Conservation (phyloP, 92 coral and sea anemone genomes). For the Porites rus region DNA sequence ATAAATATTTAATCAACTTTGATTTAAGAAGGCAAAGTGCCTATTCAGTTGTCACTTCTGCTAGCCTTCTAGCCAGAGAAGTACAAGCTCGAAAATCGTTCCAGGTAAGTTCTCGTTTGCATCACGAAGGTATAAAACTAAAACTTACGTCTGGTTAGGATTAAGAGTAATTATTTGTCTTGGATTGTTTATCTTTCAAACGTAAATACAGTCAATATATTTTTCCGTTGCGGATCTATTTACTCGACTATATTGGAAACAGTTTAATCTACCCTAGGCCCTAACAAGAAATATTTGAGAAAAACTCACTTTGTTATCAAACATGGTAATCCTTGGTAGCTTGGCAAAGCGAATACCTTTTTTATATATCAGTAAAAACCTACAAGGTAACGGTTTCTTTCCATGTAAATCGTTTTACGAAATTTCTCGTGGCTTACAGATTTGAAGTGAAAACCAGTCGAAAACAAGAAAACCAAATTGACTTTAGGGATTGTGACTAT, state of each 20-base stretch:
- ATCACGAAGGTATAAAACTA: background rate
- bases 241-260: slow-evolving; percentile 57
- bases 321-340: slow-evolving; percentile 33
- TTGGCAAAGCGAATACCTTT: background rate
- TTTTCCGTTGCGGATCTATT: slow-evolving; percentile 72
- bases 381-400: background rate
- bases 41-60: slow-evolving; percentile 43
- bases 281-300: slow-evolving; percentile 77
- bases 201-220: slow-evolving; percentile 72
- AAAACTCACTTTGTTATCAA: slow-evolving; percentile 50
- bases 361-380: background rate
- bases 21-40: slow-evolving; percentile 73
- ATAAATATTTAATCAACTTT: slow-evolving; percentile 71
- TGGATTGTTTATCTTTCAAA: slow-evolving; percentile 66
- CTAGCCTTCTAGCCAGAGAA: slow-evolving; percentile 29
- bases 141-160: slow-evolving; percentile 12
- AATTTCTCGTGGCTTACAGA: background rate
- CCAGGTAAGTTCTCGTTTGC: slow-evolving; percentile 34
- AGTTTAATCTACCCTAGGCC: slow-evolving; percentile 67
- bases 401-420: background rate
- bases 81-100: slow-evolving; percentile 12
- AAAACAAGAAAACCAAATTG: background rate
- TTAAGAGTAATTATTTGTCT: slow-evolving; percentile 27
- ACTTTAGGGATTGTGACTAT: slow-evolving; percentile 24
- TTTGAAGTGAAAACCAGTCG: slow-evolving; percentile 3